Evolutionary conservation across 64 coral and sea anemone genomes (phyloP).

Genomic region (Platygyra sinensis): DNA sequence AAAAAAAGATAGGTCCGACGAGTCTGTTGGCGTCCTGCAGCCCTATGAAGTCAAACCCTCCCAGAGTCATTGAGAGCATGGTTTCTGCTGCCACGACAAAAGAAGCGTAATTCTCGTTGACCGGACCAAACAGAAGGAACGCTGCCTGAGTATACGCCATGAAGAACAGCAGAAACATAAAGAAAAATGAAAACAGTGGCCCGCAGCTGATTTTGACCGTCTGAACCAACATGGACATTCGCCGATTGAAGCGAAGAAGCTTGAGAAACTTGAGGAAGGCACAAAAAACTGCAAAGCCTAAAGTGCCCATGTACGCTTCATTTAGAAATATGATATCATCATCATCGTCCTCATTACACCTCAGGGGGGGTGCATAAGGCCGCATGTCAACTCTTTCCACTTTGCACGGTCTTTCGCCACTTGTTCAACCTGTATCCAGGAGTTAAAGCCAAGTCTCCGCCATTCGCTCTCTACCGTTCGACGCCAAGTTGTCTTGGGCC

Average conservation of each 20-base stretch:
- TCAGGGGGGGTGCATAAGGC: too few species aligned
- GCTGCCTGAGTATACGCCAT: constrained; percentile 56
- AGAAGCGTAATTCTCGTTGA: constrained; percentile 33
- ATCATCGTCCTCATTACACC: too few species aligned
- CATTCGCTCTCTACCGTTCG: too few species aligned
- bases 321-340: too few species aligned
- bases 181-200: constrained; percentile 51
- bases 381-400: too few species aligned
- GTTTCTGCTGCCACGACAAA: neutral
- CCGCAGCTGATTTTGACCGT: constrained; percentile 27
- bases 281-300: constrained; percentile 65
- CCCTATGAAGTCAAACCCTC: constrained; percentile 53
- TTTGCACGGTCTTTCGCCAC: too few species aligned
- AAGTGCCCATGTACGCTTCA: constrained; percentile 33
- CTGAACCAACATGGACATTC: constrained; percentile 26
- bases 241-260: constrained; percentile 59
- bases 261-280: constrained; percentile 63
- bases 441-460: too few species aligned
- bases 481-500: too few species aligned
- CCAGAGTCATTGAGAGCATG: constrained; percentile 47
- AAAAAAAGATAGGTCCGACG: constrained; percentile 77
- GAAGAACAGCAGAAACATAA: constrained; percentile 64
- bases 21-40: constrained; percentile 45
- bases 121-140: constrained; percentile 32
- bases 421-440: too few species aligned